phyloP scores from a whole-genome alignment of 1,140 invertebrate species.

The Globodera ellingtonae region DNA sequence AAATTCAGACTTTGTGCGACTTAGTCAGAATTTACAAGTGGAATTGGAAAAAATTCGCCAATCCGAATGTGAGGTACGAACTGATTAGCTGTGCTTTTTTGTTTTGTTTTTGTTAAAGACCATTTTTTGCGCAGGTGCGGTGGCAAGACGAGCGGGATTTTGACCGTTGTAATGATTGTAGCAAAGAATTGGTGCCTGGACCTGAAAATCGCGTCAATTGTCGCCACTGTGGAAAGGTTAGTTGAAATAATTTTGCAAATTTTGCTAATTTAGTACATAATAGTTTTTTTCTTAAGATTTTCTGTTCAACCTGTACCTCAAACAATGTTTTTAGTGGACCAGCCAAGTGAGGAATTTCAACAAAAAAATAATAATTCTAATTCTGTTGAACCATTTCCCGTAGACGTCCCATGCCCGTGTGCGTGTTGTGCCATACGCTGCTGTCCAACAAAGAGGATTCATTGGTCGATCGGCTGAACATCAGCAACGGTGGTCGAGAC shows the following conservation, averaged over 20 bases:
- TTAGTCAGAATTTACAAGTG: slow-evolving; percentile 71
- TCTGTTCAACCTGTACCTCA: slow-evolving; percentile 15
- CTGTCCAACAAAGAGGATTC: neutral
- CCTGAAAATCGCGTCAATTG: slow-evolving; percentile 66
- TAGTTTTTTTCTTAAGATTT: slow-evolving; percentile 16
- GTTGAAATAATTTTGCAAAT: slow-evolving; percentile 59
- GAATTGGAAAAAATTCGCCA: slow-evolving; percentile 47
- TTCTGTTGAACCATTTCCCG: neutral
- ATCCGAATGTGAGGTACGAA: slow-evolving; percentile 36
- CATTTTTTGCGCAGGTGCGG: slow-evolving; percentile 65
- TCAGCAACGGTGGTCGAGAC: neutral
- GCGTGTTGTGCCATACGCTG: slow-evolving; percentile 11
- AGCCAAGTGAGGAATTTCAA: neutral
- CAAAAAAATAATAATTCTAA: neutral
- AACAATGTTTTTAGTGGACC: slow-evolving; percentile 9
- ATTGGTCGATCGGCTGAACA: neutral
- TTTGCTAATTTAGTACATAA: slow-evolving; percentile 58
- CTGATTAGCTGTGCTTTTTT: neutral
- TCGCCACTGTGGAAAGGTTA: slow-evolving; percentile 67
- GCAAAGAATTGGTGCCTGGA: slow-evolving; percentile 59
- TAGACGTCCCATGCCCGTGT: slow-evolving; percentile 1
- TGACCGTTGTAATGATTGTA: slow-evolving; percentile 67
- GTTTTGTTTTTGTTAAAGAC: slow-evolving; percentile 21
- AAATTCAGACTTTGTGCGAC: slow-evolving; percentile 82
- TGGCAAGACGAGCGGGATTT: slow-evolving; percentile 69